Base-by-base conservation (phyloP, 2,113 vertebrate genomes). In the Orycteropus afer region DNA sequence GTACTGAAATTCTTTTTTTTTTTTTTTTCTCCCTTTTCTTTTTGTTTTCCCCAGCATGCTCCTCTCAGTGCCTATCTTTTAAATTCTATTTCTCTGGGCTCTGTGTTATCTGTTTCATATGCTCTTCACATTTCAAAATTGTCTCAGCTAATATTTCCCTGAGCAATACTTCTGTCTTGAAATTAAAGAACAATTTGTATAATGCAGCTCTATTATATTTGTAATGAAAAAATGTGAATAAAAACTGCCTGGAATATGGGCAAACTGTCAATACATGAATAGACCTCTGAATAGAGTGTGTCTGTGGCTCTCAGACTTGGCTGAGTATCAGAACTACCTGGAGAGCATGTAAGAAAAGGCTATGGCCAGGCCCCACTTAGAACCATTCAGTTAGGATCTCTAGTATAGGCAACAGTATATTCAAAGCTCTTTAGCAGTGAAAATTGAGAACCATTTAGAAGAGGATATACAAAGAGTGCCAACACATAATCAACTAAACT, bases 1-100 rank as follows among this genome's bases (percentile, higher is more conserved):
- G 94, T 96, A 96, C 83, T 96, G 93, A 95, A 94, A 95, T 96
- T 95, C 69, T 90, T 89, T 15, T 59, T 95, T 94, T 76, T 69
- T 77, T 42, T 42, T 53, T 73, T 9, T 45, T 47, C 49, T 15
- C 53, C 53, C 80, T 95, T 94, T 76, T 69, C 77, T 42, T 42
- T 53, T 73, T 9, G 37, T 47, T 47, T 15, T 49, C 53, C 32
- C 53, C 57, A 91, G 71, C 76, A 80, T 32, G n/a, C 37, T 93
- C 73, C 79, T 97, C 93, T 96, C 94, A 59, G 95, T 95, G 89
- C 67, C 86, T 92, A 45, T 92, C 92, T 97, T 95, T 93, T 86
- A 85, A 63, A 91, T 92, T 93, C 95, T 88, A 5, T 92, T 92
- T 96, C 89, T 95, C 89, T 97, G 95, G 78, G 83, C 94, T 71